Base-by-base conservation (phyloP, 2,113 vertebrate species). In the Oenanthe oenanthe region DNA sequence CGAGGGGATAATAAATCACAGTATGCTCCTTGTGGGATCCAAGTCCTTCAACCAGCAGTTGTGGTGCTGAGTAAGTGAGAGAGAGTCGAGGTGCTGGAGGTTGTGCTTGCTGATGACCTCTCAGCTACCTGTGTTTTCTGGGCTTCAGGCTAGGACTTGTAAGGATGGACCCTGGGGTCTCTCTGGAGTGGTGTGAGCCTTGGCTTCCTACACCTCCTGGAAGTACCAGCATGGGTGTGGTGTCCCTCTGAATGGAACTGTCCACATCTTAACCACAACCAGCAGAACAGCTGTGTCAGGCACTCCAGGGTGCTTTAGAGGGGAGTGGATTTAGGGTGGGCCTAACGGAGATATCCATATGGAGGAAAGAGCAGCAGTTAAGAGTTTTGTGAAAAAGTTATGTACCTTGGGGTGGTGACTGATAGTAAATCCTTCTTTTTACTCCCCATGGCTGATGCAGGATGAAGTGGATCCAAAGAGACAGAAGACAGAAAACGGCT, bases 391-490 rank as follows among this genome's bases (percentile, higher is more conserved):
- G 36, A 56, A 74, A 25, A 67, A 83, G 31, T 32, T 0, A 3
- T 1, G 4, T 87, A 21, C 22, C 36, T 74, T 36, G 7, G 12
- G n/a, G 19, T 79, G 28, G 24, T 75, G 22, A 29, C n/a, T 47
- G 56, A 26, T 51, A 22, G 32, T 48, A 85, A 73, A 60, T 54
- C 21, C 21, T 38, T 6, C 12, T 65, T 92, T 40, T 58, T 45
- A 12, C 15, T 15, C 47, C 54, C 29, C 13, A 0, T 65, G 42
- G 34, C 71, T 48, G 93, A 9, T 10, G 4, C 93, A 98, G 98
- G 97, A 98, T 96, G 98, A 98, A 97, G 98, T 97, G 74, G 98
- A 98, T 96, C 98, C 98, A 96, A 98, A 98, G 97, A 97, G 98
- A 89, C 98, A 98, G 98, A 98, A 98, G 96, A 98, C 98, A 97